A percentile compares a stretch with the other conserved stretches of the same genome.
These are phyloP conservation scores for Terebella lapidaria DNA, from an alignment of 2,888 invertebrate species.

Conservation along the genomic window DNA sequence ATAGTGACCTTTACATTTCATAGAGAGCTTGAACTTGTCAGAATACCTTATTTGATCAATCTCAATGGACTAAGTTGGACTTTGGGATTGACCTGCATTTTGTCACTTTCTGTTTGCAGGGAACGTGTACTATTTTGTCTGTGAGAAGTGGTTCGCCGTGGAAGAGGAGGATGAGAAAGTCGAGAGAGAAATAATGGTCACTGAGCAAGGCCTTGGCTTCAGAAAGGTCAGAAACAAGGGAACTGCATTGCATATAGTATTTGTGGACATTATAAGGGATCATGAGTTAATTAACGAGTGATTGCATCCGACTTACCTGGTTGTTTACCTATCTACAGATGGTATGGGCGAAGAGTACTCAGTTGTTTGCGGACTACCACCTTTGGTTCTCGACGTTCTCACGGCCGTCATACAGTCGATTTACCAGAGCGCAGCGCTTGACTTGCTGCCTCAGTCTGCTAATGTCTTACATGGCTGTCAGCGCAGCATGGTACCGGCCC, in stretches of 20 bases:
- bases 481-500: conserved; percentile 39
- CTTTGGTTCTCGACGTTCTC: conserved; percentile 46
- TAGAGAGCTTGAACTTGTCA: too few relatives aligned
- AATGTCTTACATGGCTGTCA: conserved; percentile 46
- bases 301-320: too few relatives aligned
- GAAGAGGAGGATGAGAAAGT: conserved; percentile 53
- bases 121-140: conserved; percentile 45
- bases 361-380: conserved; percentile 50
- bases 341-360: conserved; percentile 42
- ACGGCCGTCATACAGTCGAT: conserved; percentile 46
- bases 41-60: too few relatives aligned
- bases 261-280: too few relatives aligned
- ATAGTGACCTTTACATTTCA: too few relatives aligned
- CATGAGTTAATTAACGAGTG: too few relatives aligned
- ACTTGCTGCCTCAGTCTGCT: conserved; percentile 42
- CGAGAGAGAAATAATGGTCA: conserved; percentile 47
- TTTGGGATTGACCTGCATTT: too few relatives aligned
- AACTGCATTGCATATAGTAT: too few relatives aligned
- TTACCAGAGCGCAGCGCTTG: conserved; percentile 45
- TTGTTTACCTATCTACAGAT: too few relatives aligned
- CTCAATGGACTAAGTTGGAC: too few relatives aligned
- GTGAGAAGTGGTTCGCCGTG: conserved; percentile 53
- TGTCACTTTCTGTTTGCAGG: conserved; percentile 28
- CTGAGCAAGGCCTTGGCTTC: conserved; percentile 41
- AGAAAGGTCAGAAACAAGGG: conserved; percentile 37